These are phyloP conservation scores for Aeoliscus strigatus DNA, from an alignment of 2,797 vertebrate species.

Conservation along the genomic window DNA sequence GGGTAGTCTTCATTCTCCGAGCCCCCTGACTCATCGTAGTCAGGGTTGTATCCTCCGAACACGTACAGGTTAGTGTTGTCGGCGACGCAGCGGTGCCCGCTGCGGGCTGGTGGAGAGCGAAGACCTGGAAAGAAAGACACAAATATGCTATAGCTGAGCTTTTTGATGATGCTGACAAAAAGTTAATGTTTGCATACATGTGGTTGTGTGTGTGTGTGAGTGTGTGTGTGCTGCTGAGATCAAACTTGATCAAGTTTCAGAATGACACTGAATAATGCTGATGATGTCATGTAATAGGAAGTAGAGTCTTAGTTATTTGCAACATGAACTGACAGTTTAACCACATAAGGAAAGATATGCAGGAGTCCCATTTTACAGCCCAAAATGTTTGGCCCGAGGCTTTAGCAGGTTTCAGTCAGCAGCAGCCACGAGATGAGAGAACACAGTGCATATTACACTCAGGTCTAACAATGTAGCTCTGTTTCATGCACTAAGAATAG, in stretches of 20 bases:
- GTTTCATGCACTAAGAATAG: constrained; percentile 27
- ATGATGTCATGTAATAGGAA: no score
- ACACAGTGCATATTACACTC: constrained; percentile 8
- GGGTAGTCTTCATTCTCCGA: constrained; percentile 95
- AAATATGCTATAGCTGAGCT: neutral
- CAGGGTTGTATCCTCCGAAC: constrained; percentile 96
- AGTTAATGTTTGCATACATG: neutral
- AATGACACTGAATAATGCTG: no score
- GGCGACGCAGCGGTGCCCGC: constrained; percentile 95
- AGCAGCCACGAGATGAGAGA: constrained; percentile 1
- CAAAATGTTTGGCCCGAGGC: neutral
- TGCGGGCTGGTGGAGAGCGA: constrained; percentile 86
- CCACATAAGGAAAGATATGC: constrained; percentile 1
- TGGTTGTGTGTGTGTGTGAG: no score
- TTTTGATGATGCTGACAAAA: no score
- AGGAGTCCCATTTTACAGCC: neutral
- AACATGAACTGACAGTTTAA: no score
- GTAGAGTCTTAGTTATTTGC: no score
- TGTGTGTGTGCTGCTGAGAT: no score
- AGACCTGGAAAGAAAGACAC: constrained; percentile 69
- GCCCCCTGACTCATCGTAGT: constrained; percentile 93
- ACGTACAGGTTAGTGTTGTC: constrained; percentile 93
- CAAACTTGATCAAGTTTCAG: no score
- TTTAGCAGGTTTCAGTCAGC: constrained; percentile 7
- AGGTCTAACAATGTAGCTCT: constrained; percentile 6